Base-by-base conservation (phyloP, 2,888 invertebrate genomes). In the Aphidius colemani region DNA sequence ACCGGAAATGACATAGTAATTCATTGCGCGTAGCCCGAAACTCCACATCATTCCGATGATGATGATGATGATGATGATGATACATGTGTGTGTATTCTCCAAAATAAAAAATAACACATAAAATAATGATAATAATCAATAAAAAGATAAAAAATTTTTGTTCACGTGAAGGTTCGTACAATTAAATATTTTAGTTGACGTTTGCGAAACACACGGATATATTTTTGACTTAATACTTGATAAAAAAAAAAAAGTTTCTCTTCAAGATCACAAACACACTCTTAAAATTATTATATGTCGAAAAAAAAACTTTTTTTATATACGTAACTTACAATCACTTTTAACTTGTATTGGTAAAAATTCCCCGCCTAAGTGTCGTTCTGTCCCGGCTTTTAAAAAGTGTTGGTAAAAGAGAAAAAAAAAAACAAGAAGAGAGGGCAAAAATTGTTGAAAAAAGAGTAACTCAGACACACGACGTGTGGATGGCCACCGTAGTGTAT, bases 31-130 rank as follows among this genome's bases (percentile, higher is more conserved):
- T 40, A 41, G 18, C 44, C 51, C 53, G 67, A 61, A 74, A 72
- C 75, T 78, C 78, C 78, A 78, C 78, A 78, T 78, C 78, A 78
- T 74, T 71, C 70, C 6, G 7, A 6, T 13, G 13, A 2, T 18
- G 13, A 18, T 18, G 7, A 6, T 13, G 13, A 2, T 18, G 13
- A 18, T 18, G 13, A 18, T 18, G 13, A 18, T 18, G 7, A 48
- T 6, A 48, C 48, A 11, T 44, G 44, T 46, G 39, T 53, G 11
- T 48, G 51, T 11, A 39, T 2, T 8, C 40, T 9, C 7, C n/a
- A 9, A 51, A 11, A 5, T n/a, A 7, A 1, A 10, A 41, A 44
- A 41, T 40, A 48, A n/a, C 49, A 50, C 7, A 7, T 18, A 11
- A 40, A 18, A 40, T 51, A 44, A 30, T 30, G 5, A 55, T 41